A percentile compares a stretch with the other conserved stretches of the same genome.
Evolutionary conservation across 2,797 vertebrate genomes (phyloP).

Genomic region (Enteromius fasciolatus): DNA sequence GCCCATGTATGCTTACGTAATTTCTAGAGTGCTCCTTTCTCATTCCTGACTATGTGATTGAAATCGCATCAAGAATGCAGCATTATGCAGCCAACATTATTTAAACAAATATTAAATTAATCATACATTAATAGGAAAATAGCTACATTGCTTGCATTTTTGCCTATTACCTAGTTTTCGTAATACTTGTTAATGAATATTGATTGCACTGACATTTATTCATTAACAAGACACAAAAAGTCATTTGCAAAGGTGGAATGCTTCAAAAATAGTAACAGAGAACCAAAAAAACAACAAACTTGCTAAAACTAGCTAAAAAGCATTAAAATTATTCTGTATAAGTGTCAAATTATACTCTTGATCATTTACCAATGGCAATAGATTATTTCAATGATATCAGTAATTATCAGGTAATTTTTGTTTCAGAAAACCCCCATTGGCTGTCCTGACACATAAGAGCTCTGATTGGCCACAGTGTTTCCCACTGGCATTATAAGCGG

Average conservation of each 20-base stretch:
- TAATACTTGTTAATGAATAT: slow-evolving; percentile 4
- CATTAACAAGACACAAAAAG: not conserved
- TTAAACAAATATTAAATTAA: not conserved
- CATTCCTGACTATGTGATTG: not conserved
- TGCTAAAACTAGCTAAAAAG: too few relatives aligned
- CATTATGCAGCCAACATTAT: not conserved
- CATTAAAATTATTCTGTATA: too few relatives aligned
- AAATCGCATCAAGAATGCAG: not conserved
- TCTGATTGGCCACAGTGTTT: slow-evolving; percentile 33
- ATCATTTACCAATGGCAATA: not conserved
- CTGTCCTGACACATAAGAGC: not conserved
- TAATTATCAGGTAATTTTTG: not conserved
- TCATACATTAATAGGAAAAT: not conserved
- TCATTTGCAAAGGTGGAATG: slow-evolving; percentile 3
- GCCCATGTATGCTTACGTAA: not conserved
- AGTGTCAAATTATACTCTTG: too few relatives aligned
- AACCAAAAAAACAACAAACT: not conserved
- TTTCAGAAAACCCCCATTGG: not conserved
- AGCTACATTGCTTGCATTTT: slow-evolving; percentile 7
- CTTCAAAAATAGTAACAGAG: not conserved
- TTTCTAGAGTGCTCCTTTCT: not conserved
- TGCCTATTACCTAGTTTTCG: not conserved
- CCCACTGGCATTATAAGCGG: slow-evolving; percentile 22
- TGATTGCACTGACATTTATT: slow-evolving; percentile 7
- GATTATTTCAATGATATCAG: not conserved